These are phyloP conservation scores for Bostrychus sinensis DNA, from an alignment of 2,113 vertebrate species.

Conservation along the genomic window DNA sequence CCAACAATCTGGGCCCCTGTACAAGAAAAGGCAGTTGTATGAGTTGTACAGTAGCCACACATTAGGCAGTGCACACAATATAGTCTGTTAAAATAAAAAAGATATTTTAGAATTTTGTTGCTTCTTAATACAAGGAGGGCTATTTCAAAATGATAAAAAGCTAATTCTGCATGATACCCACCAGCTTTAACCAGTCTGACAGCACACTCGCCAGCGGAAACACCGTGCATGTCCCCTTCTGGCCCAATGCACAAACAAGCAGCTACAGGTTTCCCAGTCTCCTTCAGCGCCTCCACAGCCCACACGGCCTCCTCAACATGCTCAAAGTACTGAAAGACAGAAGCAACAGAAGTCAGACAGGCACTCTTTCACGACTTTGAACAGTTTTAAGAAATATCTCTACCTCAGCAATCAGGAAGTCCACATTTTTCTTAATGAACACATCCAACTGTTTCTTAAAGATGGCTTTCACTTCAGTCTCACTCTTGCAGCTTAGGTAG, in stretches of 20 bases:
- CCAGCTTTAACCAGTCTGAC: constrained; percentile 92
- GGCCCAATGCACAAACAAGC: constrained; percentile 93
- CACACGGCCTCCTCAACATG: constrained; percentile 97
- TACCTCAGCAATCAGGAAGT: constrained; percentile 98
- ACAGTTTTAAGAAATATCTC: no score
- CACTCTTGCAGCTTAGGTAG: constrained; percentile 94
- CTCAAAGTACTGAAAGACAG: constrained; percentile 91
- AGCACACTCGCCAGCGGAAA: constrained; percentile 89
- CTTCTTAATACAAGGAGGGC: no score
- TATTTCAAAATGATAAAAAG: not conserved
- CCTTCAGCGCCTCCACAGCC: constrained; percentile 92
- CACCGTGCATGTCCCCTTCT: constrained; percentile 90
- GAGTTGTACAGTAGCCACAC: constrained; percentile 13
- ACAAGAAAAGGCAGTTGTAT: not conserved
- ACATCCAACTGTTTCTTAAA: constrained; percentile 91
- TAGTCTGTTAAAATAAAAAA: no score
- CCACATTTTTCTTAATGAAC: constrained; percentile 92
- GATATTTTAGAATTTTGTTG: no score
- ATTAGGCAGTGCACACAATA: not conserved
- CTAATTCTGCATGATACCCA: constrained; percentile 50
- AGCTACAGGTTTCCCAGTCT: constrained; percentile 91
- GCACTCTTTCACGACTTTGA: not conserved
- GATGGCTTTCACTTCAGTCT: constrained; percentile 88
- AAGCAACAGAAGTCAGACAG: not conserved
- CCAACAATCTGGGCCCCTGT: constrained; percentile 93